Base-by-base conservation (phyloP, 1,140 invertebrate species). In the Drosophila teissieri region DNA sequence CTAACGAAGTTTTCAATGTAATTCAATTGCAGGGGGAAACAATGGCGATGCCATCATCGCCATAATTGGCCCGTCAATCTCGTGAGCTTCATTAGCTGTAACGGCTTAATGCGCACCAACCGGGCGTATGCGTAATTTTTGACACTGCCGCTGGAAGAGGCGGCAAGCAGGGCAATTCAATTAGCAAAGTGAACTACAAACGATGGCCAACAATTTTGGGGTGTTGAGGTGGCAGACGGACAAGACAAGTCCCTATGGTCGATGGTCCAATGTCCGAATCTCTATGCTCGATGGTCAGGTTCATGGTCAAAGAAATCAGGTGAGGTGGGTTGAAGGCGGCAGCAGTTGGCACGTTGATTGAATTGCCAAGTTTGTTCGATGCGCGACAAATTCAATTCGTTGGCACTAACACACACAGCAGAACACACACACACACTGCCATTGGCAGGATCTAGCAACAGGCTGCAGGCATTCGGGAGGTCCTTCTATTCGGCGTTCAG, bases 1-100 rank as follows among this genome's bases (percentile, higher is more conserved):
- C 58, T 84, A 89, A 88, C 84, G 83, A 88, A 46, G 60, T 65
- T 83, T 88, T 69, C 81, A 83, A 78, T 73, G 58, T 72, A 83
- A 89, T 68, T 88, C 83, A 86, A 83, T 88, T 82, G 83, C 24
- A 62, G 46, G 44, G 45, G 79, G 19, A 85, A 82, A 85, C 74
- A 85, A 85, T 78, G 73, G 44, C 40, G 53, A 37, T 56, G 68
- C 51, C 55, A 72, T 75, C 72, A 55, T 54, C 52, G 58, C 24
- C 62, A 70, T 72, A 70, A 72, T 72, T 72, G 61, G 57, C 46
- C 69, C 65, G 72, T 69, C 64, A 80, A 54, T 48, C 53, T 48
- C 67, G 60, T 62, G 42, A 88, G 72, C 55, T 62, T 89, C 67
- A 88, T 88, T 88, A 83, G 65, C 69, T 56, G 67, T 78, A 83